These are phyloP conservation scores for Raja brachyura DNA, from an alignment of 2,113 vertebrate genomes.

Conservation along the genomic window DNA sequence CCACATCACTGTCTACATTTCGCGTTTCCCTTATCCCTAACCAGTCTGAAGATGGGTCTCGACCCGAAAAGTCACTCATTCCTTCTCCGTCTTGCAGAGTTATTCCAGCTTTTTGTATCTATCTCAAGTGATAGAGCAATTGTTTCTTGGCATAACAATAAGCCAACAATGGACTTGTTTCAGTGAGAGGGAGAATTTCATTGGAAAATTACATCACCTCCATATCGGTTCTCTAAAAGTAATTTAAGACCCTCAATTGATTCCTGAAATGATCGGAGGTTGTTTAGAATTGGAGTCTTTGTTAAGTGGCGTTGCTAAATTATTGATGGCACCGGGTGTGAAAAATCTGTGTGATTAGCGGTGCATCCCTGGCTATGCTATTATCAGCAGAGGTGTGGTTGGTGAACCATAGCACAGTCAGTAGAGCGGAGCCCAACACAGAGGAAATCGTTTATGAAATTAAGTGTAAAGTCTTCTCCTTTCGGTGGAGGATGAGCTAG, in stretches of 20 bases:
- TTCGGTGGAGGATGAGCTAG: background rate
- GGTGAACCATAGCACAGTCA: background rate
- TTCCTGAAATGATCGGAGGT: background rate
- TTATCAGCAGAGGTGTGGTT: background rate
- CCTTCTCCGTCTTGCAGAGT: too few relatives aligned
- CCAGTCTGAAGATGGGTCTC: too few relatives aligned
- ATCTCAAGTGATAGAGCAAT: background rate
- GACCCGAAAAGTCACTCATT: too few relatives aligned
- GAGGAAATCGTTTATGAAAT: background rate
- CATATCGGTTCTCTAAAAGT: background rate
- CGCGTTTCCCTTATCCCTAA: too few relatives aligned
- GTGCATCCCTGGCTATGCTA: background rate
- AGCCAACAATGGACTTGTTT: background rate
- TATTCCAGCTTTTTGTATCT: too few relatives aligned
- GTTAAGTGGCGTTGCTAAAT: background rate
- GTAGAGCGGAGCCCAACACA: background rate
- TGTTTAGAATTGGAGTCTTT: background rate
- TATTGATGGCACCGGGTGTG: background rate
- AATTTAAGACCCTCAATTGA: background rate
- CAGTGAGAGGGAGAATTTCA: background rate
- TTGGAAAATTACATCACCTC: background rate
- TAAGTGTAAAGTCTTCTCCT: constrained; percentile 1
- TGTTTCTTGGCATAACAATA: background rate
- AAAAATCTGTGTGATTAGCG: background rate
- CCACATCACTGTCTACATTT: too few relatives aligned